Base-by-base conservation (phyloP, 2,888 invertebrate genomes). In the Adineta ricciae region DNA sequence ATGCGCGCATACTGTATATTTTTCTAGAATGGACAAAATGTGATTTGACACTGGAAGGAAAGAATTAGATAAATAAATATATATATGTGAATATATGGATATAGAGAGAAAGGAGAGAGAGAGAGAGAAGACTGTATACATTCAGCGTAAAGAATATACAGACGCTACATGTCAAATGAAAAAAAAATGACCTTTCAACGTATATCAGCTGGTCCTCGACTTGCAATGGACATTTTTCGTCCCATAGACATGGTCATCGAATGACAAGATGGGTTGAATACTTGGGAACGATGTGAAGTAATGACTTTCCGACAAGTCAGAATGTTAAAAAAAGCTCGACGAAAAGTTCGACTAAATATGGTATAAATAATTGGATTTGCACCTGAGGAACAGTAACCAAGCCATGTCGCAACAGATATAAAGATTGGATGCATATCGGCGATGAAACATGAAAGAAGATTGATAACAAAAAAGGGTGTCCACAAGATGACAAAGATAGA, bases 341-440 rank as follows among this genome's bases (percentile, higher is more conserved):
- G 87, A 87, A 90, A 90, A 32, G 89, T 88, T 8, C 89, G 90
- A 86, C 90, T 90, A 86, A 90, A 90, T 89, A 90, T 90, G 7
- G 90, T 90, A 85, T 90, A 90, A 73, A 90, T 90, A 85, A 90
- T 89, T 5, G 90, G 90, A 84, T 90, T 90, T 36, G 89, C 89
- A 83, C 90, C 87, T 0, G 89, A 89, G 1, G 90, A 89, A 38
- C 89, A 86, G 64, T 89, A 90, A n/a, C 90, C 90, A 87, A 90
- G 88, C 90, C 90, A 90, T 8, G 89, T 87, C 84, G 89, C 88
- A 21, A 88, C 86, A 3, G 89, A 88, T 88, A 89, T 88, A 85
- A 89, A 86, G 36, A 88, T 87, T 2, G 88, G 88, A 2, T 88
- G 88, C 21, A 89, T 84, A 21, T 87, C 86, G 4, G 83, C 78